phyloP scores from a whole-genome alignment of 1,140 invertebrate species.

The Sminthurinus signatus region DNA sequence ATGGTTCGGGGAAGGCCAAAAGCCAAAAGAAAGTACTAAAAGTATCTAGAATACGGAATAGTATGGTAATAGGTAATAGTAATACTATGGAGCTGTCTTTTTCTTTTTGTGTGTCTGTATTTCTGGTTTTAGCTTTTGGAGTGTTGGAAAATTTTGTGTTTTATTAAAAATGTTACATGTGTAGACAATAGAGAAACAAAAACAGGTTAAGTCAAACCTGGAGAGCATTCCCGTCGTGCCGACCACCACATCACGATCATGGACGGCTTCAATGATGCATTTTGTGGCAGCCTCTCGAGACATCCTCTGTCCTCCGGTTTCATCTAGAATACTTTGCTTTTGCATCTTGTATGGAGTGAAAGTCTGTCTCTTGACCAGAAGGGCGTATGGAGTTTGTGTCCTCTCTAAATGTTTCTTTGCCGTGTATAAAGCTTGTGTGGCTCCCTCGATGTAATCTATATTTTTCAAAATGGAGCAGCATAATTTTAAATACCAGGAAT shows the following conservation, averaged over 20 bases:
- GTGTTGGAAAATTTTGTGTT: slow-evolving; percentile 45
- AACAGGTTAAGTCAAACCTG: slow-evolving; percentile 8
- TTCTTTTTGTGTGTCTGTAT: too few species aligned
- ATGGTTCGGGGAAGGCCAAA: too few species aligned
- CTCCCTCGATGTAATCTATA: slow-evolving; percentile 49
- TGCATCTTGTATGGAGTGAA: slow-evolving; percentile 48
- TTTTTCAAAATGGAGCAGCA: slow-evolving; percentile 44
- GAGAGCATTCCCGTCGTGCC: slow-evolving; percentile 50
- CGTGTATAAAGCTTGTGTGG: slow-evolving; percentile 46
- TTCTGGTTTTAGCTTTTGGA: too few species aligned
- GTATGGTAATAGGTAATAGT: too few species aligned
- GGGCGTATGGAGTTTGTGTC: slow-evolving; percentile 47
- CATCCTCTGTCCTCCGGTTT: slow-evolving; percentile 34
- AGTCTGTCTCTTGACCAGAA: slow-evolving; percentile 49
- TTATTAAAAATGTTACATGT: background rate
- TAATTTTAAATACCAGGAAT: slow-evolving; percentile 47
- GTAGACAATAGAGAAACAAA: background rate
- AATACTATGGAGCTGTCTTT: too few species aligned
- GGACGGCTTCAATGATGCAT: slow-evolving; percentile 43
- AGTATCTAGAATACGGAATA: too few species aligned
- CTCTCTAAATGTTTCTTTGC: slow-evolving; percentile 48
- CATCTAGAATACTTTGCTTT: slow-evolving; percentile 30
- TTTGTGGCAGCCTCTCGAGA: slow-evolving; percentile 46
- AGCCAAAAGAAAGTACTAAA: too few species aligned
- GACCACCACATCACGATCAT: slow-evolving; percentile 47